phyloP scores from a whole-genome alignment of 2,797 vertebrate species.

The Acanthiza pusilla region DNA sequence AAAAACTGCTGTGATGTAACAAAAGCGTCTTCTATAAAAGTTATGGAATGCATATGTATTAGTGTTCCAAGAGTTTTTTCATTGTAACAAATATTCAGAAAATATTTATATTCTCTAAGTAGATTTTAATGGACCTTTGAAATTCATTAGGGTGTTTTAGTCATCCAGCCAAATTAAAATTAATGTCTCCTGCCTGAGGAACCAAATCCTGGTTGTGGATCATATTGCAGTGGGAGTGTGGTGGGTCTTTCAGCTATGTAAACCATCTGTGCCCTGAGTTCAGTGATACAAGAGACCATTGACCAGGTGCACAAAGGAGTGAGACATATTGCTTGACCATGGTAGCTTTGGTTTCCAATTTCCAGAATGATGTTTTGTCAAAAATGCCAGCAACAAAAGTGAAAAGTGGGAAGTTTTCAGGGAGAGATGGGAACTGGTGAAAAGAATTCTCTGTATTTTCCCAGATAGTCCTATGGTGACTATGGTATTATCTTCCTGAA shows the following conservation, averaged over 20 bases:
- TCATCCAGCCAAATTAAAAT: conserved; percentile 23
- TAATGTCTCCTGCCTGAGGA: conserved; percentile 27
- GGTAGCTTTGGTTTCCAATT: conserved; percentile 16
- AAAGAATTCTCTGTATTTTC: conserved; percentile 23
- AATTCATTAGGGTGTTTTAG: conserved; percentile 11
- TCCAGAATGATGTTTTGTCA: not conserved
- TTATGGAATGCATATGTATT: not conserved
- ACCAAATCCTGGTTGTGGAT: conserved; percentile 21
- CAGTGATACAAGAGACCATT: not conserved
- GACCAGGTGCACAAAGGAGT: conserved; percentile 32
- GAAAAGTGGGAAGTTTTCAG: not conserved
- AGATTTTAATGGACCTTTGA: conserved; percentile 9
- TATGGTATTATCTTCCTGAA: not conserved
- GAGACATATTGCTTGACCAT: not conserved
- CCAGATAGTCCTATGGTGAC: not conserved
- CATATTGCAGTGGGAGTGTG: not conserved
- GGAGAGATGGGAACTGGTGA: not conserved
- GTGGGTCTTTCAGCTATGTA: conserved; percentile 37
- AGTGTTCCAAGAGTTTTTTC: not conserved
- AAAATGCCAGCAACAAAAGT: conserved; percentile 16
- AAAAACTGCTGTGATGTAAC: not conserved
- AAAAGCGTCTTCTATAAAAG: not conserved
- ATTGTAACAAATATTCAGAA: not conserved
- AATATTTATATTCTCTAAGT: not conserved
- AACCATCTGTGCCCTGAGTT: conserved; percentile 23